Percentiles rank a stretch among this genome's conserved stretches.
These are phyloP conservation scores for Spinus olivaceus DNA, from an alignment of 2,797 vertebrate genomes.

Conservation along the genomic window DNA sequence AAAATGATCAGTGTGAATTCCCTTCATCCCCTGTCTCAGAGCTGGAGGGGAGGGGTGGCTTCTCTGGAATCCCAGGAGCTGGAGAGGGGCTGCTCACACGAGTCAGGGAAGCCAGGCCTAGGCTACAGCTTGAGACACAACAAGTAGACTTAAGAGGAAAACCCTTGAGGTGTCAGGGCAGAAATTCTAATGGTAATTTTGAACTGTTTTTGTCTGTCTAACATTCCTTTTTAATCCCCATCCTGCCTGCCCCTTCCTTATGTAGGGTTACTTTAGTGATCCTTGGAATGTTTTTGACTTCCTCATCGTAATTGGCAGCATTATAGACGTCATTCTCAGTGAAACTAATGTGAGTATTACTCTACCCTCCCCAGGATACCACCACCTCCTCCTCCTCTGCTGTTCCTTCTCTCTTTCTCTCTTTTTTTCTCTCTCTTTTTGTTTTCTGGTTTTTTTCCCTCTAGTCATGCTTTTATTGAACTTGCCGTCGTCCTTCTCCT, in stretches of 20 bases:
- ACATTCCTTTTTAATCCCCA: conserved; percentile 86
- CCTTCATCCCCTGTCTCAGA: not conserved
- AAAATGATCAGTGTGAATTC: not conserved
- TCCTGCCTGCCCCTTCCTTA: conserved; percentile 90
- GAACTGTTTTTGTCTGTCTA: conserved; percentile 83
- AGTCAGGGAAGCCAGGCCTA: not conserved
- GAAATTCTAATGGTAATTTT: conserved; percentile 74
- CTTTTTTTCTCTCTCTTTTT: conserved; percentile 69
- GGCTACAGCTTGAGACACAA: not conserved
- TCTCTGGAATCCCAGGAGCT: not conserved
- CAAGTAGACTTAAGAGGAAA: conserved; percentile 20
- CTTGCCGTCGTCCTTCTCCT: conserved; percentile 77
- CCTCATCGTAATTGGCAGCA: conserved; percentile 99
- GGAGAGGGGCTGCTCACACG: not conserved
- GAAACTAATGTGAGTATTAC: conserved; percentile 99
- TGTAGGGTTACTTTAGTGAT: conserved; percentile 99
- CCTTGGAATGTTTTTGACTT: conserved; percentile 99
- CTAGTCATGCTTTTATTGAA: conserved; percentile 80
- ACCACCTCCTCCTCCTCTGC: conserved; percentile 68
- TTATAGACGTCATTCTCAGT: conserved; percentile 99
- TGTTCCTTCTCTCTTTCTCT: conserved; percentile 61
- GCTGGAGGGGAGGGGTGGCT: not conserved
- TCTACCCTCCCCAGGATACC: conserved; percentile 79
- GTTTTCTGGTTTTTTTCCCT: conserved; percentile 75
- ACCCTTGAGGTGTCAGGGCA: conserved; percentile 50